Evolutionary conservation across 2,888 invertebrate species (phyloP).

Genomic region (Cerastis rubricosa): DNA sequence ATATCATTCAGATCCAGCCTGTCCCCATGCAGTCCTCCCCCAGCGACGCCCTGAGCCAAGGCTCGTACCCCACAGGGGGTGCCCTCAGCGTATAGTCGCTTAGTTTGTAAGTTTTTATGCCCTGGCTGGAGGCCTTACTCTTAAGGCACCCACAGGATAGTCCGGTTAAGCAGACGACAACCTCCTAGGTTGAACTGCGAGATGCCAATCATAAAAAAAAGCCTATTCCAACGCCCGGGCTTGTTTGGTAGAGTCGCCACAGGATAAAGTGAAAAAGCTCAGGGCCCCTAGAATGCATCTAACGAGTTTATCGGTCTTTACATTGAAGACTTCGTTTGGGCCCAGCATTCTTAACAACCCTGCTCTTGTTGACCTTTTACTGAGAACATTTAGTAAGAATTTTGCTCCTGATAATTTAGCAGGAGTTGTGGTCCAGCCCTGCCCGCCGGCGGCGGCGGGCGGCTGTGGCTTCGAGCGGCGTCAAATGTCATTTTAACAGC

Average conservation of each 20-base stretch:
- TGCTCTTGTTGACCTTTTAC: background rate
- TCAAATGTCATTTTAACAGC: conserved; percentile 86
- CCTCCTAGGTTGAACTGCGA: too few species aligned
- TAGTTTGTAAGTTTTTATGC: too few species aligned
- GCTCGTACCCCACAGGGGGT: too few species aligned
- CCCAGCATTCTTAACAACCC: background rate
- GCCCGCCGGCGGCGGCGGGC: conserved; percentile 24
- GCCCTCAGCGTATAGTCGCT: too few species aligned
- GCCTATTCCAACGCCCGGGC: background rate
- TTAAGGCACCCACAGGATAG: too few species aligned
- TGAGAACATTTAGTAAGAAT: background rate
- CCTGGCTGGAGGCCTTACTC: too few species aligned
- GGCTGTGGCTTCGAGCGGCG: conserved; percentile 61
- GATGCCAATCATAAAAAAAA: too few species aligned
- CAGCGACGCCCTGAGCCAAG: too few species aligned
- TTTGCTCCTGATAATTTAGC: background rate
- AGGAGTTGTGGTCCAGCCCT: conserved; percentile 41
- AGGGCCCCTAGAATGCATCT: background rate
- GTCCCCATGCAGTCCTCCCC: too few species aligned
- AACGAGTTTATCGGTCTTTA: background rate
- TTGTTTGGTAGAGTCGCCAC: background rate
- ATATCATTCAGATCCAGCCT: too few species aligned
- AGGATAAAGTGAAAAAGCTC: background rate
- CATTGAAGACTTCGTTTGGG: background rate
- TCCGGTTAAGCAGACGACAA: too few species aligned